Conservation (phyloP, 2,113 vertebrate species). For the Lepidothrix coronata region DNA sequence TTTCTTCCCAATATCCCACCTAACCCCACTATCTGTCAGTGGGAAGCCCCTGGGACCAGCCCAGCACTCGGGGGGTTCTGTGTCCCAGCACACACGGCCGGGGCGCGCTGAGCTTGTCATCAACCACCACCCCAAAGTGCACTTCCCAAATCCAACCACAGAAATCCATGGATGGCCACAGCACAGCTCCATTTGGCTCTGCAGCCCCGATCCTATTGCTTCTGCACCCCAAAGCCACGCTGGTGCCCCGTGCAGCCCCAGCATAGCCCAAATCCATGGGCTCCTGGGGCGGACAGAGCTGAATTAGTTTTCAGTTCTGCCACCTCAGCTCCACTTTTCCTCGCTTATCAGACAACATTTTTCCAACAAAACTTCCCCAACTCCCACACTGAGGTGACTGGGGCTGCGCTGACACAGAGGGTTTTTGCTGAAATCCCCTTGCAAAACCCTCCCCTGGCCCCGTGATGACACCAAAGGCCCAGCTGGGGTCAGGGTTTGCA, state of each 20-base stretch:
- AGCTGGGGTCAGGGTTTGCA: background rate
- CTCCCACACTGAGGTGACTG: fast-evolving
- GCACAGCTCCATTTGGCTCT: background rate
- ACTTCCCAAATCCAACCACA: background rate
- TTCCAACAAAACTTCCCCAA: background rate
- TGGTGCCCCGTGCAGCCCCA: fast-evolving
- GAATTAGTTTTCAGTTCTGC: background rate
- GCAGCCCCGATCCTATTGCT: background rate
- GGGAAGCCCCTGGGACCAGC: background rate
- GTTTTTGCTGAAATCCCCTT: background rate
- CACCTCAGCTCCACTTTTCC: background rate
- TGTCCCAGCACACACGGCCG: background rate
- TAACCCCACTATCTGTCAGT: fast-evolving
- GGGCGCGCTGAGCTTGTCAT: background rate
- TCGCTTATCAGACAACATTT: background rate
- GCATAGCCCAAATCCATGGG: background rate
- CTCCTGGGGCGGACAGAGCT: background rate
- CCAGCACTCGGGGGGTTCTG: background rate
- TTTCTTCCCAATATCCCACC: background rate
- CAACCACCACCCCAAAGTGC: background rate
- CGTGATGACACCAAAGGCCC: background rate
- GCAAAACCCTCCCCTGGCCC: background rate
- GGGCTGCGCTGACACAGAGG: fast-evolving
- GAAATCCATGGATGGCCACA: background rate
- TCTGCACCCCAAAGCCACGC: background rate